Evolutionary conservation across 1,140 invertebrate genomes (phyloP).

Genomic region (Tetragonula clypearis): DNA sequence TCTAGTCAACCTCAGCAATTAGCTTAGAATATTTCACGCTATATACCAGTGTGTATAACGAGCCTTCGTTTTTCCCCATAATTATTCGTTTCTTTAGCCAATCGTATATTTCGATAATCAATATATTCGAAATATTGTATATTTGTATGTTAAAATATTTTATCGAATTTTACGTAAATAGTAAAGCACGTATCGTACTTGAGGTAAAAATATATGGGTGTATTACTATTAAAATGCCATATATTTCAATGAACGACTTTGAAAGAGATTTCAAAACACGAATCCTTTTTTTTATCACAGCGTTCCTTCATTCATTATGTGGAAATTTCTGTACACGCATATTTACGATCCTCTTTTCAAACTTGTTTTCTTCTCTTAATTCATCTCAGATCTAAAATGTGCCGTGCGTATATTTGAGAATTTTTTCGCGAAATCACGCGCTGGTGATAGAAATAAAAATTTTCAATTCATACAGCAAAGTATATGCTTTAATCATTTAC

Average conservation of each 20-base stretch:
- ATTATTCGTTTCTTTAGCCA: not conserved
- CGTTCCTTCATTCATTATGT: not conserved
- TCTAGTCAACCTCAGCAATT: constrained; percentile 36
- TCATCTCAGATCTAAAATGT: not conserved
- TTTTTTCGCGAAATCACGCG: not conserved
- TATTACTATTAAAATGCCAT: constrained; percentile 2
- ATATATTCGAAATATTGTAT: not conserved
- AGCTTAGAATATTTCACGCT: not conserved
- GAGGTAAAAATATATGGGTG: constrained; percentile 1
- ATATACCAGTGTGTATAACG: not conserved
- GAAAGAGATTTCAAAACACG: constrained; percentile 26
- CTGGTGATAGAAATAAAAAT: not conserved
- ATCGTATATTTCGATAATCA: not conserved
- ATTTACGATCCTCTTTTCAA: too few relatives aligned
- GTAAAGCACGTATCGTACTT: not conserved
- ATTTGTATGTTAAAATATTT: too few relatives aligned
- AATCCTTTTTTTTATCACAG: constrained; percentile 1
- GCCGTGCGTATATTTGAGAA: not conserved
- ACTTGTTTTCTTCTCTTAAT: not conserved
- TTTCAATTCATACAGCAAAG: not conserved
- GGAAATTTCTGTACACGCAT: not conserved
- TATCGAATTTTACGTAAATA: not conserved
- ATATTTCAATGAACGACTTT: constrained; percentile 38
- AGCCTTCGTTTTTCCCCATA: not conserved
- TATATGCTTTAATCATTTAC: not conserved